Base-by-base conservation (phyloP, 2,113 vertebrate genomes). In the Corythoichthys haematopterus region DNA sequence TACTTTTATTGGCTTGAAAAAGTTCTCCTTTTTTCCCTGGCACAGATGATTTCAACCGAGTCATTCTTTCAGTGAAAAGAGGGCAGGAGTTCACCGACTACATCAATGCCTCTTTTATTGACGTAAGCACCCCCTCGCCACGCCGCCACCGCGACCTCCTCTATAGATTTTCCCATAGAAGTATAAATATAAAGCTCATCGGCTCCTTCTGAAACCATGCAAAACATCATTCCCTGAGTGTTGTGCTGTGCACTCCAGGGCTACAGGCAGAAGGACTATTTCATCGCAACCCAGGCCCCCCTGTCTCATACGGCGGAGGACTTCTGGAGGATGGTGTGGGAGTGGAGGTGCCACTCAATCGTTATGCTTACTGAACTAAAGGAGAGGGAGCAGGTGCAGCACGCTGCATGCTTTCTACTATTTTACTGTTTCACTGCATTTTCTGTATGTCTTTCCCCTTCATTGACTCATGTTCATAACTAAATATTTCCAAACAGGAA, bases 31-130 rank as follows among this genome's bases (percentile, higher is more conserved):
- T 82, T 64, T 63, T 52, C 72, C 77, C 69, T 46, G 58, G 35
- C 47, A 51, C 88, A 99, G 96, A 98, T 85, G 97, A 99, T 86
- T 98, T 99, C 84, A 99, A 98, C 58, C 92, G 97, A 84, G 97
- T 98, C 76, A 98, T 99, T 81, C 93, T 98, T 14, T 96, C 97
- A 14, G 96, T 98, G 94, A 98, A 96, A 75, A 91, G 96, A 88
- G 97, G 97, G 9, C 96, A 98, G 53, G 97, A 99, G 79, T 95
- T 93, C 75, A 98, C 97, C 0, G 97, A 99, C 87, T 99, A 99
- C 85, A 94, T 98, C 91, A 99, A 99, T 63, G 97, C 96, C 1
- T 98, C 97, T 82, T 99, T 98, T 86, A 98, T 99, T 82, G 97
- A 99, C 37, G 97, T 99, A 85, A 72, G 97, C 94, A 62, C 12